Evolutionary conservation across 1,140 invertebrate genomes (phyloP), one percentile per base, ranked within the genome.

Genomic region (Plodia interpunctella): DNA sequence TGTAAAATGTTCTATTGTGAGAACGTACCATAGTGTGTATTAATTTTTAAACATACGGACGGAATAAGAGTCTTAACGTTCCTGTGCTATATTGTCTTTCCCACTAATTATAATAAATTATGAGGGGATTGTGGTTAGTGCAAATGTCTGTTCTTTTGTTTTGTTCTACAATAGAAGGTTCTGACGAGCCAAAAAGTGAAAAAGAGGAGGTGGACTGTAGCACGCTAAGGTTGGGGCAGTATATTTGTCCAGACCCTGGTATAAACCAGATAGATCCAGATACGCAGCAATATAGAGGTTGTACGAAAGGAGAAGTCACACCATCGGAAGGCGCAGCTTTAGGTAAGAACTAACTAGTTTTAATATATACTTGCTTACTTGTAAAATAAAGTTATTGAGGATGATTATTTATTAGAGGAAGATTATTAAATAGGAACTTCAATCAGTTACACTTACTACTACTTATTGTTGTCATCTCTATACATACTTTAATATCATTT

Each of bases 281-380:
- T 77, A 98, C 97, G 2, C 97, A 99, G 84, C 97, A 98, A 78
- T 94, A 95, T 32, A 90, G 83, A 67, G 95, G 94, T 32, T 99
- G 98, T 84, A 94, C 92, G 11, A 86, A 83, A 68, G 86, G 86
- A 19, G 84, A 87, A 67, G 73, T 69, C 9, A 66, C 76, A 19
- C 79, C 86, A 1, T 92, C 93, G 78, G 92, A 96, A 75, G 95
- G 95, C 72, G 92, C 92, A 84, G 95, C 95, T 38, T 92, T 93
- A 92, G 93, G 95, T 96, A 91, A n/a, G n/a, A n/a, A n/a, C n/a
- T n/a, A n/a, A n/a, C n/a, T n/a, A n/a, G n/a, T n/a, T n/a, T n/a
- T n/a, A 68, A 52, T 62, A n/a, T 44, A n/a, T 44, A 25, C 6
- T 25, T 3, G 2, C 21, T 25, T 3, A 3, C 6, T 25, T 25